phyloP scores from a whole-genome alignment of 2,797 vertebrate species.

The Myotis pilosus region DNA sequence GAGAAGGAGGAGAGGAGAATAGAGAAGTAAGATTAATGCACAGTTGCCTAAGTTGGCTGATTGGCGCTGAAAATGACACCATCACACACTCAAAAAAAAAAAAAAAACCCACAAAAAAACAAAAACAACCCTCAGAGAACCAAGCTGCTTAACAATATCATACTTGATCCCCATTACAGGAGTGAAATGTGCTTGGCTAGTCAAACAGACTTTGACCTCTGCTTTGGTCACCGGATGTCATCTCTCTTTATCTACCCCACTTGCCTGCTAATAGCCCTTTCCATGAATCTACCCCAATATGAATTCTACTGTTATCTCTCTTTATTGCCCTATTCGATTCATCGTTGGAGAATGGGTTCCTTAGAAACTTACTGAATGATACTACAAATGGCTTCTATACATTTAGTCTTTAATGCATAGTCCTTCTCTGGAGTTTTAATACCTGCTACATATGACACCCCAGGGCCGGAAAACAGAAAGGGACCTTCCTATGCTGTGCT shows the following conservation, averaged over 20 bases:
- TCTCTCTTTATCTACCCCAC: neutral
- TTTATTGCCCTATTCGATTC: neutral
- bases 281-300: neutral
- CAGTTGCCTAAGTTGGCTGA: neutral
- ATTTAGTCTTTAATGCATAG: neutral
- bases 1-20: neutral
- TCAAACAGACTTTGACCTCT: neutral
- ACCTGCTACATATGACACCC: neutral
- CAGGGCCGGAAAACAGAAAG: neutral
- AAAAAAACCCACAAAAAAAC: neutral
- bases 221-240: neutral
- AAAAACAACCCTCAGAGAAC: neutral
- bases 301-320: neutral
- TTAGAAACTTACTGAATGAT: neutral
- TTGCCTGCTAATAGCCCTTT: neutral
- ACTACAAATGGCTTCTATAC: neutral
- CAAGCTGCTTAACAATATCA: neutral
- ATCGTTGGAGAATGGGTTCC: neutral
- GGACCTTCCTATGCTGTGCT: fast-evolving
- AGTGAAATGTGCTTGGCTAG: neutral
- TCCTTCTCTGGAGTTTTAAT: neutral
- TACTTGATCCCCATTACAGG: neutral
- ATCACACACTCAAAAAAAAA: neutral
- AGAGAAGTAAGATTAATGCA: neutral
- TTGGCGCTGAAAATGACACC: neutral